These are phyloP conservation scores for Cacoxenus indagator DNA, from an alignment of 2,888 invertebrate species.

Conservation along the genomic window DNA sequence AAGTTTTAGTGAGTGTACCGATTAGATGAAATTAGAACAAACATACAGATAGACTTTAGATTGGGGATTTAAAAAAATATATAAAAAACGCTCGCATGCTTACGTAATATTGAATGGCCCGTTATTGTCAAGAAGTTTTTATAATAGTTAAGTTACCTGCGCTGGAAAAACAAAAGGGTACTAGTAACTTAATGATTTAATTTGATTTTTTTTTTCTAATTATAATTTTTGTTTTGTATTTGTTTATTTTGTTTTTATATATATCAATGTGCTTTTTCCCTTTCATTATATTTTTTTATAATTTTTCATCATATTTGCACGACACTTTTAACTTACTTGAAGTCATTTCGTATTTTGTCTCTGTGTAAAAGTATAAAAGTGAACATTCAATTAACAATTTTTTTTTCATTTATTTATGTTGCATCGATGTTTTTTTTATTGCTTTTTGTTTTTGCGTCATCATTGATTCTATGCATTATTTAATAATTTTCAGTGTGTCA, in stretches of 20 bases:
- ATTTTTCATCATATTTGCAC: constrained; percentile 24
- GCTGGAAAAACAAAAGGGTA: too few relatives aligned
- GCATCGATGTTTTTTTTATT: constrained; percentile 15
- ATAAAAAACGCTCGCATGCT: too few relatives aligned
- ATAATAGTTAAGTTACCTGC: too few relatives aligned
- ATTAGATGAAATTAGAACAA: too few relatives aligned
- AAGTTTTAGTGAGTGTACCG: too few relatives aligned
- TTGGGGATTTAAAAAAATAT: too few relatives aligned
- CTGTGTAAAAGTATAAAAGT: constrained; percentile 68
- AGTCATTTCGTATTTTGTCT: constrained; percentile 34
- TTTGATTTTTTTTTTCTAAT: constrained; percentile 11
- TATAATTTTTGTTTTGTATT: constrained; percentile 31
- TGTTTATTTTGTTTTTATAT: constrained; percentile 4
- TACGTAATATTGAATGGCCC: too few relatives aligned
- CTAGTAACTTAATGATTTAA: too few relatives aligned
- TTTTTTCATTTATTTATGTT: constrained; percentile 18
- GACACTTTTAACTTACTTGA: constrained; percentile 26
- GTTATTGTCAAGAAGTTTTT: too few relatives aligned
- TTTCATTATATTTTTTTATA: constrained; percentile 20
- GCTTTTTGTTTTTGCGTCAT: constrained; percentile 10
- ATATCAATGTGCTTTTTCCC: constrained; percentile 1
- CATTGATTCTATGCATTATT: too few relatives aligned
- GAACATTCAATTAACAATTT: constrained; percentile 50
- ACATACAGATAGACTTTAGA: too few relatives aligned
- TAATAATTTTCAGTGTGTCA: constrained; percentile 15